phyloP scores from a whole-genome alignment of 1,140 invertebrate species.

The honey bee (Apis mellifera) region Amel_HAv3.1 CM009944.2:752001-752500 shows the following conservation, averaged over 20 bases:
- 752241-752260: not conserved
- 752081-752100: not conserved
- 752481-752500: no score
- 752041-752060: no score
- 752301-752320: not conserved
- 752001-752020: no score
- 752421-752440: not conserved
- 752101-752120: not conserved
- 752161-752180: not conserved
- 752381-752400: not conserved
- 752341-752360: not conserved
- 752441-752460: not conserved
- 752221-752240: not conserved
- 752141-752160: not conserved
- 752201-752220: not conserved
- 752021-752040: no score
- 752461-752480: no score
- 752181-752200: not conserved
- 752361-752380: not conserved
- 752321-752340: not conserved
- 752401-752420: not conserved
- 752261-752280: not conserved
- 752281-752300: conserved; percentile 1
- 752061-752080: not conserved
- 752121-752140: not conserved